These are phyloP conservation scores for Rhagoletis pomonella DNA, from an alignment of 1,140 invertebrate genomes.

Conservation along the genomic window DNA sequence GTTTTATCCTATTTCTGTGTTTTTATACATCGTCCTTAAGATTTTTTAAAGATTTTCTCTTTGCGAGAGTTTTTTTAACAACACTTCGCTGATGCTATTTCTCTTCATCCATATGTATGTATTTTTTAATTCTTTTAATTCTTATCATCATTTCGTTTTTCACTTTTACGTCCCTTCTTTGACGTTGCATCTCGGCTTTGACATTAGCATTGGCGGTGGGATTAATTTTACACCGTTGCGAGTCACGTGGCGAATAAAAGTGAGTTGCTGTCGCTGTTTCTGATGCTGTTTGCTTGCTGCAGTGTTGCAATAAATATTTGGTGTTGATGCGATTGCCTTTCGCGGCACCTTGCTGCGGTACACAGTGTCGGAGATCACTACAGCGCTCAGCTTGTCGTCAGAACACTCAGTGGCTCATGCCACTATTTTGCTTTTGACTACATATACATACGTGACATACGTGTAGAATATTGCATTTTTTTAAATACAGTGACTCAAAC, in stretches of 20 bases:
- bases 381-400: background rate
- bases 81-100: no score
- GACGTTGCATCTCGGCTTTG: background rate
- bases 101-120: no score
- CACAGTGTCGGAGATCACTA: background rate
- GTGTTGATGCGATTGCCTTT: constrained; percentile 34
- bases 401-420: background rate
- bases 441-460: background rate
- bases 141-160: background rate
- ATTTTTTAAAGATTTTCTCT: no score
- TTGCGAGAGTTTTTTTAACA: no score
- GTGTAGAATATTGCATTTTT: background rate
- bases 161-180: background rate
- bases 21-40: no score
- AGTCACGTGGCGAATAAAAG: constrained; percentile 5
- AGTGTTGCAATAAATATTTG: constrained; percentile 38
- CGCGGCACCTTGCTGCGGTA: background rate
- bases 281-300: background rate
- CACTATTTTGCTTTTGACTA: background rate
- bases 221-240: constrained; percentile 37
- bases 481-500: no score
- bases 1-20: no score
- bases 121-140: no score
- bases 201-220: constrained; percentile 23
- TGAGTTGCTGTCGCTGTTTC: background rate